phyloP scores from a whole-genome alignment of 2,797 vertebrate genomes.

The Columba guinea region DNA sequence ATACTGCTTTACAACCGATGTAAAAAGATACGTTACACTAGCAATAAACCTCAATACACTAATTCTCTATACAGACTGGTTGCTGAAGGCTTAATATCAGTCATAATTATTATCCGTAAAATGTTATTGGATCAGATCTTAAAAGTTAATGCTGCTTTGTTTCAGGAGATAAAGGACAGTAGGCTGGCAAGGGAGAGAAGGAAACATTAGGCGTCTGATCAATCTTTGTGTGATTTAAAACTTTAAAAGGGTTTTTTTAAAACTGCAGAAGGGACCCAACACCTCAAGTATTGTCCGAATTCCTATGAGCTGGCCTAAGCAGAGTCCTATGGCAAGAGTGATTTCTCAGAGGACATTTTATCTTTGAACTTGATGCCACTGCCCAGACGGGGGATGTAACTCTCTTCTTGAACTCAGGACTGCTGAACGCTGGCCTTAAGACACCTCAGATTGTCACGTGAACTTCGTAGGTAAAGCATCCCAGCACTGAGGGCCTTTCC shows the following conservation, averaged over 20 bases:
- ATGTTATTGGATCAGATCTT: constrained; percentile 74
- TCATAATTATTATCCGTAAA: constrained; percentile 72
- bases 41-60: constrained; percentile 68
- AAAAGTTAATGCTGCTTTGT: constrained; percentile 77
- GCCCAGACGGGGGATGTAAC: neutral
- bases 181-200: constrained; percentile 32
- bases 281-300: neutral
- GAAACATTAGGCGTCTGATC: neutral
- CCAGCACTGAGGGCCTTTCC: neutral
- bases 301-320: neutral
- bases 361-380: neutral
- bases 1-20: constrained; percentile 61
- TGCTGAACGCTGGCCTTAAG: neutral
- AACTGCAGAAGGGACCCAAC: neutral
- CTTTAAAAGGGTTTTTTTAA: neutral
- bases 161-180: constrained; percentile 52
- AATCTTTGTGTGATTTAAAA: constrained; percentile 53
- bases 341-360: neutral
- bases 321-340: neutral
- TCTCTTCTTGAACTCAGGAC: neutral
- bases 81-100: constrained; percentile 69
- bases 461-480: neutral
- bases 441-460: neutral
- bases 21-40: constrained; percentile 57
- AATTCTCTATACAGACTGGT: constrained; percentile 44